A percentile compares a stretch with the other conserved stretches of the same genome.
These are phyloP conservation scores for Pomacea canaliculata DNA, from an alignment of 2,888 invertebrate species.

Conservation along the genomic window DNA sequence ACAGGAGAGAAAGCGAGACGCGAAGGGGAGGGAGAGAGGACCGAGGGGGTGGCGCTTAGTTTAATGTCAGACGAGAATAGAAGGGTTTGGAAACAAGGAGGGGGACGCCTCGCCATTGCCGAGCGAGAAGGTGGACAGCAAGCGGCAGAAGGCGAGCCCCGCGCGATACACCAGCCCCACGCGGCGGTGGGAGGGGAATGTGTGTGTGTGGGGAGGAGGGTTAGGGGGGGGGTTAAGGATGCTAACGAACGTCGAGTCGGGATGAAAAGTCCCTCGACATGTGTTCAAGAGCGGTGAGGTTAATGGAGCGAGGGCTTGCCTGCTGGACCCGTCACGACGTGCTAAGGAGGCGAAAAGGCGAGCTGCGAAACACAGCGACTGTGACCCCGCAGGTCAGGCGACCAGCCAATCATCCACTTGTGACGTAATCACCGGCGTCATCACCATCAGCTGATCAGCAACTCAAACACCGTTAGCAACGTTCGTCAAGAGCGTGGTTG, in stretches of 20 bases:
- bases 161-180: not conserved
- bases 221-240: not conserved
- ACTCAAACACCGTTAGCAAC: too few species aligned
- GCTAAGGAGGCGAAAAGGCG: constrained; percentile 1
- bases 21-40: not conserved
- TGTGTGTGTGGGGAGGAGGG: not conserved
- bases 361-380: too few species aligned
- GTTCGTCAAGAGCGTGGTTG: too few species aligned
- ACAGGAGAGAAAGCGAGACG: constrained; percentile 17
- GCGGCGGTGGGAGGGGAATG: not conserved
- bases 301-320: not conserved
- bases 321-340: too few species aligned
- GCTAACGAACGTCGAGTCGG: not conserved
- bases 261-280: not conserved
- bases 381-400: too few species aligned
- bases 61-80: constrained; percentile 1
- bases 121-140: constrained; percentile 10
- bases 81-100: not conserved
- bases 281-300: not conserved
- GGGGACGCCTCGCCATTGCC: not conserved
- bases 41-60: too few species aligned
- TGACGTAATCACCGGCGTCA: too few species aligned
- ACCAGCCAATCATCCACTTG: too few species aligned
- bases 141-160: not conserved
- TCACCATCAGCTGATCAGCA: too few species aligned